Evolutionary conservation across 92 coral and sea anemone genomes (phyloP).

Genomic region (Epizoanthus rinbou): DNA sequence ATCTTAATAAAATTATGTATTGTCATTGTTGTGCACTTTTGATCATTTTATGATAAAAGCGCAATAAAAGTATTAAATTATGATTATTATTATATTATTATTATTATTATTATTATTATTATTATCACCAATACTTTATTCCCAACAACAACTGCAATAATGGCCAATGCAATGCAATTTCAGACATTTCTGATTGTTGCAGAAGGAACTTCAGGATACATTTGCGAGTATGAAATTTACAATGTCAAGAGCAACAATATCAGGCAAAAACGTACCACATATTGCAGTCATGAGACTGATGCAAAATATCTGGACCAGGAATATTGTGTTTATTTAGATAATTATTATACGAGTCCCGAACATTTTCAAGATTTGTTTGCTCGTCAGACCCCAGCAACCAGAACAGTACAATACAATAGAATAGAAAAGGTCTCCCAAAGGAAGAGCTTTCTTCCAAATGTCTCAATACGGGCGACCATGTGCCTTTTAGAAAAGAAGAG

Average conservation of each 20-base stretch:
- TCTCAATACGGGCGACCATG: conserved; percentile 22
- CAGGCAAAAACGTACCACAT: conserved; percentile 36
- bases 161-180: too few species aligned
- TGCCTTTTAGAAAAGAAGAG: conserved; percentile 31
- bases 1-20: too few species aligned
- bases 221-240: conserved; percentile 32
- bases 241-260: conserved; percentile 20
- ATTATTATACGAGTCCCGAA: conserved; percentile 34
- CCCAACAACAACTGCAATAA: too few species aligned
- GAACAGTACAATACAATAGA: conserved; percentile 39
- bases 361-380: conserved; percentile 27
- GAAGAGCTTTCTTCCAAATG: neutral
- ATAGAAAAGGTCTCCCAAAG: conserved; percentile 54
- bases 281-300: conserved; percentile 31
- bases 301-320: conserved; percentile 30
- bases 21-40: too few species aligned
- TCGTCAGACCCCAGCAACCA: conserved; percentile 30
- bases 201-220: conserved; percentile 39
- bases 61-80: too few species aligned
- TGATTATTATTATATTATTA: too few species aligned
- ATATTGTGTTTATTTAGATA: conserved; percentile 46
- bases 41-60: too few species aligned
- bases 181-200: too few species aligned
- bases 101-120: too few species aligned
- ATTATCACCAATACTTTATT: too few species aligned